phyloP scores from a whole-genome alignment of 1,140 invertebrate species.

The Listronotus bonariensis region DNA sequence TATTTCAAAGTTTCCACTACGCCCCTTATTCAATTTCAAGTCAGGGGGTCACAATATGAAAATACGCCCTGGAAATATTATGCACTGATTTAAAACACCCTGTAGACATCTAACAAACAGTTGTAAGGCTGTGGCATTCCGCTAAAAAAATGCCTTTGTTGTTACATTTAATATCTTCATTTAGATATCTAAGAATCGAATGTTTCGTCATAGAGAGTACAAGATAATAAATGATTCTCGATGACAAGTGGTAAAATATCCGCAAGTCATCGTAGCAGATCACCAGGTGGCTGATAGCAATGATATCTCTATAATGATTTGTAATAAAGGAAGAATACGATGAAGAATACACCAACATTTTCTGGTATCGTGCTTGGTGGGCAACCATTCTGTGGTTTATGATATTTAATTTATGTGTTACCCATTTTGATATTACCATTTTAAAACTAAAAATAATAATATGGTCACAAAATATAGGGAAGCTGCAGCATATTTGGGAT shows the following conservation, averaged over 20 bases:
- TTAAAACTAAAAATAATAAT: no score
- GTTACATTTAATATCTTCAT: slow-evolving; percentile 36
- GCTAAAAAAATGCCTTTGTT: slow-evolving; percentile 28
- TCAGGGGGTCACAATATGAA: no score
- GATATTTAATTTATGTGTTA: no score
- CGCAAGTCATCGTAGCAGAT: slow-evolving; percentile 33
- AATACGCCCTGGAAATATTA: no score
- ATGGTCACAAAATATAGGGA: no score
- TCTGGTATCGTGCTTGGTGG: slow-evolving; percentile 27
- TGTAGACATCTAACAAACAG: no score
- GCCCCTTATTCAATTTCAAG: no score
- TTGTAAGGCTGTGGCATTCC: slow-evolving; percentile 1
- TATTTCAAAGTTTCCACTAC: no score
- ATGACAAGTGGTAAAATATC: slow-evolving; percentile 37
- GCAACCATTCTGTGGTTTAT: slow-evolving; percentile 5
- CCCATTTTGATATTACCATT: no score
- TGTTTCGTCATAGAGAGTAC: slow-evolving; percentile 29
- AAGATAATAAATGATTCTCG: slow-evolving; percentile 30
- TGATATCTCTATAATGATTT: slow-evolving; percentile 39
- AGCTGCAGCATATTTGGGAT: no score
- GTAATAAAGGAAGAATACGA: slow-evolving; percentile 31
- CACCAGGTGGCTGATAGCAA: slow-evolving; percentile 39
- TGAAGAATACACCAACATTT: slow-evolving; percentile 21
- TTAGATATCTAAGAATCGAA: slow-evolving; percentile 27
- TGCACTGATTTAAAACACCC: no score